Evolutionary conservation across 1,140 invertebrate genomes (phyloP).

Genomic region (Pentalonia nigronervosa): DNA sequence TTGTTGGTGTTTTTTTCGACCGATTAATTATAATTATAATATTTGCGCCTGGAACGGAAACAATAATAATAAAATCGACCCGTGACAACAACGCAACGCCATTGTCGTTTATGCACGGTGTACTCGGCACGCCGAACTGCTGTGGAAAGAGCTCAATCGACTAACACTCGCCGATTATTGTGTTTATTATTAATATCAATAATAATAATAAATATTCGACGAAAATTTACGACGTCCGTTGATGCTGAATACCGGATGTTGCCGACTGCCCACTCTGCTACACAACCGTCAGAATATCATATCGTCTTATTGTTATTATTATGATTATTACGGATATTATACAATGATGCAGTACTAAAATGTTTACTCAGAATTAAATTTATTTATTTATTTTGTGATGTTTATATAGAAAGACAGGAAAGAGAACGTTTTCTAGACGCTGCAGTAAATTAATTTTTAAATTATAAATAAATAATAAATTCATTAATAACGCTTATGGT

Average conservation of each 20-base stretch:
- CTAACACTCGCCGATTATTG: not conserved
- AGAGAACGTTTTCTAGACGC: not conserved
- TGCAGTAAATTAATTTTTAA: not conserved
- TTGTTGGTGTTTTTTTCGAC: not conserved
- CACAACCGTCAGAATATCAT: not conserved
- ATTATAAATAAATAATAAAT: not conserved
- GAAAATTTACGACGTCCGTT: not conserved
- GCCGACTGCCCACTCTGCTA: not conserved
- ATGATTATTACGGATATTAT: not conserved
- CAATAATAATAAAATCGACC: slow-evolving; percentile 7
- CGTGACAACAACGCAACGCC: slow-evolving; percentile 2
- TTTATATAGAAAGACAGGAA: not conserved
- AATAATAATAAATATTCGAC: not conserved
- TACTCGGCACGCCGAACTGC: not conserved
- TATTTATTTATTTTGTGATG: not conserved
- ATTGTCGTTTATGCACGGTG: not conserved
- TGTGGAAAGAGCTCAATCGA: not conserved
- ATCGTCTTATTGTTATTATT: not conserved
- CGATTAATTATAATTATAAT: not conserved
- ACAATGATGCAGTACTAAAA: not conserved
- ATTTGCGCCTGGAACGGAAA: not conserved
- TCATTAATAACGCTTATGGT: not conserved
- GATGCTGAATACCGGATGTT: not conserved
- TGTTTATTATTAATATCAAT: not conserved
- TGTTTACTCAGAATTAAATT: not conserved